Evolutionary conservation across 2,797 vertebrate species (phyloP).

Genomic region (Sebastes elongatus): DNA sequence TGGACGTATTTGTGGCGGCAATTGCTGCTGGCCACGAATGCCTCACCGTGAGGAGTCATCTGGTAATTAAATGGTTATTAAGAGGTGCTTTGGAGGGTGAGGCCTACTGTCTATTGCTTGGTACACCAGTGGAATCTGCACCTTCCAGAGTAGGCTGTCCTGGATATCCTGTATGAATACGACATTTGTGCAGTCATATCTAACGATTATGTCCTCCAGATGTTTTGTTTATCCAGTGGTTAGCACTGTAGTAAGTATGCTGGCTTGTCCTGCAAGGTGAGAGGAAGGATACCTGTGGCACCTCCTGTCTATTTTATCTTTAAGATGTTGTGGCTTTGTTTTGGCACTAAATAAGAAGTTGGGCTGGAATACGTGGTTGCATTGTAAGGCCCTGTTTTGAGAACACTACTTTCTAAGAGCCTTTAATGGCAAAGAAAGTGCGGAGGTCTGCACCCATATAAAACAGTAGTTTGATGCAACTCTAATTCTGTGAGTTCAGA

Average conservation of each 20-base stretch:
- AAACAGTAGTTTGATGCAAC: not conserved
- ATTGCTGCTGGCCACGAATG: constrained; percentile 1
- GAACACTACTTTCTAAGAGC: not conserved
- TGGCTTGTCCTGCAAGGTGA: not conserved
- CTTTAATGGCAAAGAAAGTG: not conserved
- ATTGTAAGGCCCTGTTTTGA: not conserved
- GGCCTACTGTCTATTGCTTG: constrained; percentile 7
- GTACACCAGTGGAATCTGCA: not conserved
- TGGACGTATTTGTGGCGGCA: constrained; percentile 1
- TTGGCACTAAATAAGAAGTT: not conserved
- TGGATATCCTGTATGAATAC: not conserved
- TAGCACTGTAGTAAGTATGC: not conserved
- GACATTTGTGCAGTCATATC: not conserved
- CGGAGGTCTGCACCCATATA: not conserved
- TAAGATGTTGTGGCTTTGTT: not conserved
- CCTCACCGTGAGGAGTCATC: constrained; percentile 16
- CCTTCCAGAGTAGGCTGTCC: not conserved
- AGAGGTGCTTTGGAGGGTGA: constrained; percentile 19
- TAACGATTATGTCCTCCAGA: not conserved
- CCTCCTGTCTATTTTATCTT: not conserved
- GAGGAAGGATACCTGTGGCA: not conserved
- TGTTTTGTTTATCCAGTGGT: not conserved
- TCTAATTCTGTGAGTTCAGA: not conserved
- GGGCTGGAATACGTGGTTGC: not conserved
- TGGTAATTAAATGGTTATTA: constrained; percentile 53